phyloP scores from a whole-genome alignment of 2,888 invertebrate species.

The Zootermopsis nevadensis region DNA sequence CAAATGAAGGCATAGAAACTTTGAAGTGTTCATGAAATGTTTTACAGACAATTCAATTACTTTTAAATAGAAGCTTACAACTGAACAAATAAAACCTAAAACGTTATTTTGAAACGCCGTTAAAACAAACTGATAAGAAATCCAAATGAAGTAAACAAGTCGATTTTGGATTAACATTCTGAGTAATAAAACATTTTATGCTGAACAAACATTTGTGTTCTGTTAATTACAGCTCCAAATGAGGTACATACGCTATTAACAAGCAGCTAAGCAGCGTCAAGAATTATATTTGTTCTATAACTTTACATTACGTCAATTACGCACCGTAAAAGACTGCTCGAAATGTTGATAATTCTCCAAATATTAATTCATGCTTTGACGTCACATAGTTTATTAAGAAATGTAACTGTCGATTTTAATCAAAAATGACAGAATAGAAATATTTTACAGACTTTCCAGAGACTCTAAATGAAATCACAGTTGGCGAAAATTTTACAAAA shows the following conservation, averaged over 20 bases:
- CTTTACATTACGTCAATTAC: neutral
- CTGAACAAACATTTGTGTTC: conserved; percentile 1
- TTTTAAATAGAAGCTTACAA: conserved; percentile 18
- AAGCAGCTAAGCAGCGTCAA: conserved; percentile 11
- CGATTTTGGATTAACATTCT: conserved; percentile 20
- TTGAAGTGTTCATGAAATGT: neutral
- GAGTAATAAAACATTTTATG: conserved; percentile 22
- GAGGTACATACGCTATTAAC: neutral
- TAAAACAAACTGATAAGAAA: conserved; percentile 40
- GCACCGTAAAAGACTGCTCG: too few relatives aligned
- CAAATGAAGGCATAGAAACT: conserved; percentile 6
- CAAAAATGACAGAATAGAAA: too few relatives aligned
- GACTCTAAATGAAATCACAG: too few relatives aligned
- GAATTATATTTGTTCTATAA: conserved; percentile 29
- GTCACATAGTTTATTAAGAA: too few relatives aligned
- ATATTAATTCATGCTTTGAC: too few relatives aligned
- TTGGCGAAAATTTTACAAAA: too few relatives aligned
- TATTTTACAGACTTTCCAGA: too few relatives aligned
- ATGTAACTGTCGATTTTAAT: too few relatives aligned
- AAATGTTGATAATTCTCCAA: too few relatives aligned
- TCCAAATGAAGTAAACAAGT: conserved; percentile 38
- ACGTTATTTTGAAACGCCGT: conserved; percentile 31
- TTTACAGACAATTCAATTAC: conserved; percentile 25
- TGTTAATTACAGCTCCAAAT: conserved; percentile 18
- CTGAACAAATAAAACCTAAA: conserved; percentile 24